Percentiles rank a stretch among this genome's conserved stretches.
Conservation (phyloP, 2,113 vertebrate genomes). For the Balaeniceps rex region DNA sequence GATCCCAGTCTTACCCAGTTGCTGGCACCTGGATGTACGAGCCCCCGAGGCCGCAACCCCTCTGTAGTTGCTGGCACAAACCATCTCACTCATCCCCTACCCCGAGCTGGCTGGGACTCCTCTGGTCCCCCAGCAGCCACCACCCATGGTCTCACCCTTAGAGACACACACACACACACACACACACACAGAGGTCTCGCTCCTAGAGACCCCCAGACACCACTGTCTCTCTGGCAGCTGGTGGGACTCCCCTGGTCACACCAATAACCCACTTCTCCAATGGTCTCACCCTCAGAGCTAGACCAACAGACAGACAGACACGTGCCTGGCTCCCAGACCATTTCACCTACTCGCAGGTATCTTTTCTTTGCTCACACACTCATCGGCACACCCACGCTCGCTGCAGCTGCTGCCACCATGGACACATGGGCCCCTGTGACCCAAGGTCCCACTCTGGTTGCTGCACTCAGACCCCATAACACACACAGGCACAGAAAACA, state of each 20-base stretch:
- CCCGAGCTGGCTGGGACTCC: background rate
- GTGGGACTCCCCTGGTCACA: background rate
- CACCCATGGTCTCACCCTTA: background rate
- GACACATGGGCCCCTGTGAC: fast-evolving
- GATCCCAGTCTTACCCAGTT: no score
- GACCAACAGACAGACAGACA: background rate
- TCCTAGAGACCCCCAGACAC: background rate
- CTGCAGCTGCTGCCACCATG: background rate
- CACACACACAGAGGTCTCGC: fast-evolving
- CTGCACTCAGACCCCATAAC: background rate
- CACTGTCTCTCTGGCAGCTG: background rate
- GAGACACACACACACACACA: background rate
- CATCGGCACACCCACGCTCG: background rate
- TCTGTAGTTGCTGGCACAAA: background rate
- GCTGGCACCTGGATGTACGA: background rate
- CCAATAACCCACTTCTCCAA: background rate
- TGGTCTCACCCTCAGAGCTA: background rate
- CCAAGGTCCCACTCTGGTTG: fast-evolving
- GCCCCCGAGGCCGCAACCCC: no score
- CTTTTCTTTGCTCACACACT: background rate
- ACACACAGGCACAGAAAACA: background rate
- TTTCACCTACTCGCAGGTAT: fast-evolving
- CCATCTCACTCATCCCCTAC: background rate
- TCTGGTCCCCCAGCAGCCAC: background rate
- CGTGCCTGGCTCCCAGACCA: background rate